These are phyloP conservation scores for Chaetodon trifasciatus DNA, from an alignment of 2,797 vertebrate genomes.

Conservation along the genomic window DNA sequence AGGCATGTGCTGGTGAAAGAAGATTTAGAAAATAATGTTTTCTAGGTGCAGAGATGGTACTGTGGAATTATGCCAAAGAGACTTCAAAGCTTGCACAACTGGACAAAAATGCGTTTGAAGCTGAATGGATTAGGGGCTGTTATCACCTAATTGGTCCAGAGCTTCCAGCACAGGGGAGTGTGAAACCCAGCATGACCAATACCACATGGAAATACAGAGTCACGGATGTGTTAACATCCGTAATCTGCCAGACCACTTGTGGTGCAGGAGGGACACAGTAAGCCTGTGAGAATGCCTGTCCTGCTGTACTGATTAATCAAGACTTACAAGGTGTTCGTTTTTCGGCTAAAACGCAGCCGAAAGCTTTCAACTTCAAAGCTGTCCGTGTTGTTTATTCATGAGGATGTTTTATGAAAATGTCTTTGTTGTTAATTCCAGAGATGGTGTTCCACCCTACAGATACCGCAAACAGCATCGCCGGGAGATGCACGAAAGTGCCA, in stretches of 20 bases:
- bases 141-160: slow-evolving; percentile 85
- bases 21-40: slow-evolving; percentile 51
- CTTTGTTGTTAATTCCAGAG: slow-evolving; percentile 86
- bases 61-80: slow-evolving; percentile 79
- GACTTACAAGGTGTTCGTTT: slow-evolving; percentile 55
- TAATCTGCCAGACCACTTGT: slow-evolving; percentile 65
- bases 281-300: slow-evolving; percentile 56
- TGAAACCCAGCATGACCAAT: slow-evolving; percentile 76
- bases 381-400: slow-evolving; percentile 75
- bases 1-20: slow-evolving; percentile 71
- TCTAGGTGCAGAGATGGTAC: slow-evolving; percentile 74
- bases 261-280: slow-evolving; percentile 51
- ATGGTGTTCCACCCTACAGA: slow-evolving; percentile 95
- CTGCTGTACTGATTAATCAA: slow-evolving; percentile 54
- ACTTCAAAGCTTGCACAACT: slow-evolving; percentile 84
- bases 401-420: slow-evolving; percentile 72
- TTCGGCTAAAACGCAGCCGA: slow-evolving; percentile 30
- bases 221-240: slow-evolving; percentile 51
- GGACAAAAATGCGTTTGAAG: slow-evolving; percentile 87
- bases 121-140: slow-evolving; percentile 85
- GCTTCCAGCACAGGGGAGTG: slow-evolving; percentile 75
- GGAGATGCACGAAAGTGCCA: slow-evolving; percentile 98
- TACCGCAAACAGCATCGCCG: slow-evolving; percentile 95
- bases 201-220: slow-evolving; percentile 64
- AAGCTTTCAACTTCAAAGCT: slow-evolving; percentile 65